Evolutionary conservation across 2,113 vertebrate species (phyloP).

Genomic region (Stictonetta naevosa): DNA sequence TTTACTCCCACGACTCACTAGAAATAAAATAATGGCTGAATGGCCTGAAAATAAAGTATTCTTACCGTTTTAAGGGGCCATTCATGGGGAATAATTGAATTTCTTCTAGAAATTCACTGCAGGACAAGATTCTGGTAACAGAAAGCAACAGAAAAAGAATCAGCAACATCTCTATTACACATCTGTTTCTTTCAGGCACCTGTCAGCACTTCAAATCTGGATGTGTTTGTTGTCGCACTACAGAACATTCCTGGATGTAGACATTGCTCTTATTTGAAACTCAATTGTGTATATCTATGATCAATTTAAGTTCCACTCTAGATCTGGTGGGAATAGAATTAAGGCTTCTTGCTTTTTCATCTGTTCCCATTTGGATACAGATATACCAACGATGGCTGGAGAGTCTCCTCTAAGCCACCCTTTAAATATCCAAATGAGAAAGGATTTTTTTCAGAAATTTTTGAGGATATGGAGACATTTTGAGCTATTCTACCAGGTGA

Average conservation of each 20-base stretch:
- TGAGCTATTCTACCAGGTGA: not conserved
- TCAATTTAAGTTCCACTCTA: not conserved
- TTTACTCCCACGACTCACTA: not conserved
- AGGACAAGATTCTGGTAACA: not conserved
- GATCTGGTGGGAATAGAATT: not conserved
- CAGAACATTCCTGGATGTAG: not conserved
- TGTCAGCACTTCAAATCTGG: not conserved
- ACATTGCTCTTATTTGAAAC: not conserved
- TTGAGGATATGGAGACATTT: not conserved
- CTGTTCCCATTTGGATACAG: not conserved
- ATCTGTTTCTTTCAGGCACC: not conserved
- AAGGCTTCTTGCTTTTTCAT: not conserved
- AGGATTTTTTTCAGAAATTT: not conserved
- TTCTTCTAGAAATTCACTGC: not conserved
- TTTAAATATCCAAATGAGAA: not conserved
- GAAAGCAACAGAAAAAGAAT: not conserved
- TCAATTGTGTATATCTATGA: not conserved
- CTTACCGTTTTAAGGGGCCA: not conserved
- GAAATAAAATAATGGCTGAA: not conserved
- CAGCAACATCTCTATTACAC: not conserved
- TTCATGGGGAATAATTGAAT: not conserved
- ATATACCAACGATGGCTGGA: not conserved
- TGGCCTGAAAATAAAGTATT: not conserved
- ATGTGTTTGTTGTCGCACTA: not conserved
- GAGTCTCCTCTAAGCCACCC: not conserved